Evolutionary conservation across 2,797 vertebrate species (phyloP), one percentile per base, ranked within the genome.

Genomic region (Periophthalmus magnuspinnatus): DNA sequence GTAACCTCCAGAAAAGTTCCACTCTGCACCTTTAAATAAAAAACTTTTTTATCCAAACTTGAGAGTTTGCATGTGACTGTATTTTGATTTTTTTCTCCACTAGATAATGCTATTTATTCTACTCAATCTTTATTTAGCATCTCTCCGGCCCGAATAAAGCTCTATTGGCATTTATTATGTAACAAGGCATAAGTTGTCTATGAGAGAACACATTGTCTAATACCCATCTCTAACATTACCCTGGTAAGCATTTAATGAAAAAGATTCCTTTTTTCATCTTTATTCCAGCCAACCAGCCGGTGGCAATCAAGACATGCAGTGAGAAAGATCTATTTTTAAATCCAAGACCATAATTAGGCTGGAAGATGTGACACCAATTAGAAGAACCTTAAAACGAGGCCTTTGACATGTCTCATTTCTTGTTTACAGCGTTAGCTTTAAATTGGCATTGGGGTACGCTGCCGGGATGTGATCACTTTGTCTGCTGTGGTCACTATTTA

Each of bases 191-290:
- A 21, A 6, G 34, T 13, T 6, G 34, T 38, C 34, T 38, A n/a
- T 62, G 36, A 62, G 33, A 61, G 33, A 61, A 61, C 5, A 2
- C 59, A 61, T 21, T 61, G 59, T 61, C n/a, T 61, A 34, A 61
- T 61, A 38, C 1, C n/a, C 60, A 62, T 62, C 60, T 62, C n/a
- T 14, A 22, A 21, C 58, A 36, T 22, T 61, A 61, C 19, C n/a
- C 34, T 62, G 60, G 4, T 41, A 22, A 16, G 60, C 8, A 22
- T 41, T 59, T 32, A 33, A 36, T 38, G 17, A 38, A 22, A 34
- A 38, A 10, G 38, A 38, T 38, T 11, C 36, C 14, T 45, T 45
- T 16, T 45, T 45, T 13, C 13, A 45, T 60, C n/a, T 60, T 38
- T 38, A 38, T n/a, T 6, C 9, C 13, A 24, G 38, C 38, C 41